phyloP scores from a whole-genome alignment of 2,113 vertebrate genomes.

The Argyrosomus japonicus region DNA sequence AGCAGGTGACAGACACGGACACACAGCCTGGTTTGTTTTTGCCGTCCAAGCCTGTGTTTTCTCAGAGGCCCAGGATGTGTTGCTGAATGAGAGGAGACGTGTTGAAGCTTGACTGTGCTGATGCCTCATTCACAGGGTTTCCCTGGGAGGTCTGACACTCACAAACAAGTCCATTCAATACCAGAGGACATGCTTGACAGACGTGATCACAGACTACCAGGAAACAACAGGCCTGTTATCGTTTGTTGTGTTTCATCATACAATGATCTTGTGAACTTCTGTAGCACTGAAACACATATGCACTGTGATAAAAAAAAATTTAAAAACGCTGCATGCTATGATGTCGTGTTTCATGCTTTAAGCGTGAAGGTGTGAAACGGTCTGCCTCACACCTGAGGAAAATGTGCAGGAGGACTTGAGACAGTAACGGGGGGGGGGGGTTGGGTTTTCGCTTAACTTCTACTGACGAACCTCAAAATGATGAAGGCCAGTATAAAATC shows the following conservation, averaged over 20 bases:
- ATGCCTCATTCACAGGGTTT: slow-evolving; percentile 59
- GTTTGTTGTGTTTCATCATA: slow-evolving; percentile 29
- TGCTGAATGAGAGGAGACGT: slow-evolving; percentile 69
- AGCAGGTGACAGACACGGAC: slow-evolving; percentile 59
- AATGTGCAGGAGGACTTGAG: no score
- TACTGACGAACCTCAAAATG: slow-evolving; percentile 5
- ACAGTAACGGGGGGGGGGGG: no score
- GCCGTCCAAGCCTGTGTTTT: slow-evolving; percentile 40
- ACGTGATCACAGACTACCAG: slow-evolving; percentile 51
- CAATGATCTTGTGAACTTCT: slow-evolving; percentile 12
- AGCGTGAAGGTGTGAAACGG: background rate
- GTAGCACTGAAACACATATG: background rate
- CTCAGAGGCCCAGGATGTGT: slow-evolving; percentile 49
- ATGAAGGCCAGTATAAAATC: slow-evolving; percentile 23
- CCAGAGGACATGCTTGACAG: slow-evolving; percentile 45
- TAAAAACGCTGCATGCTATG: background rate
- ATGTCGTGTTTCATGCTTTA: background rate
- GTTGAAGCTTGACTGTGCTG: slow-evolving; percentile 78
- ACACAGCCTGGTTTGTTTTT: slow-evolving; percentile 52
- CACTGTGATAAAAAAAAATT: background rate
- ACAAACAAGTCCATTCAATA: slow-evolving; percentile 69
- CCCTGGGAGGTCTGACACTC: slow-evolving; percentile 59
- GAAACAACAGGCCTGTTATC: slow-evolving; percentile 56
- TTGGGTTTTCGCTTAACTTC: background rate
- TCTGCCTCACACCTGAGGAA: no score